Evolutionary conservation across 2,797 vertebrate genomes (phyloP).

Genomic region (Coranthus polyacanthus): DNA sequence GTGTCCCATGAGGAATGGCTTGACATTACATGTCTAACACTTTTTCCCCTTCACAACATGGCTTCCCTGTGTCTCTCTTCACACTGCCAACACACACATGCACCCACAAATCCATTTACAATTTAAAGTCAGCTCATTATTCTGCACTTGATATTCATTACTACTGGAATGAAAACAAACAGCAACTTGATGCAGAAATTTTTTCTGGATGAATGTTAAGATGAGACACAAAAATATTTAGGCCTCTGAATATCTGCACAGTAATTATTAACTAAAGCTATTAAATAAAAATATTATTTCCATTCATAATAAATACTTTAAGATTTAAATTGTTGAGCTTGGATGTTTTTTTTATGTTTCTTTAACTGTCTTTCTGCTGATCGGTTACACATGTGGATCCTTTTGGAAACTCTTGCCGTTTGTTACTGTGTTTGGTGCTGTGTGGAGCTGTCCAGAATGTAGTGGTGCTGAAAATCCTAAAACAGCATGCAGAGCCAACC

Average conservation of each 20-base stretch:
- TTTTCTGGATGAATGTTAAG: conserved; percentile 5
- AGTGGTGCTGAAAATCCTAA: conserved; percentile 69
- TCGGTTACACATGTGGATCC: neutral
- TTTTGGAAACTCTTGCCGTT: conserved; percentile 2
- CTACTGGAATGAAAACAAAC: conserved; percentile 36
- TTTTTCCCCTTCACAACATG: conserved; percentile 22
- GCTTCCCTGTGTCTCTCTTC: conserved; percentile 6
- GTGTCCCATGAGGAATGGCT: conserved; percentile 17
- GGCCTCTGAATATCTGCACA: conserved; percentile 5
- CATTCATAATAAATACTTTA: too few species aligned
- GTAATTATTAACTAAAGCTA: conserved; percentile 1
- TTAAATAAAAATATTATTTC: neutral
- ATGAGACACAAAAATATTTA: neutral
- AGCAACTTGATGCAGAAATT: neutral
- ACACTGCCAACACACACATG: conserved; percentile 13
- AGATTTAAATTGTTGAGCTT: too few species aligned
- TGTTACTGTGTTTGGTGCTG: conserved; percentile 7
- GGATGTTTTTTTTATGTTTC: neutral
- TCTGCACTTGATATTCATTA: conserved; percentile 25
- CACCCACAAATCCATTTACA: conserved; percentile 21
- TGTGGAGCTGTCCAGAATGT: conserved; percentile 60
- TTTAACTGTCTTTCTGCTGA: conserved; percentile 4
- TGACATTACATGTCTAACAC: conserved; percentile 28
- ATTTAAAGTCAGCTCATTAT: conserved; percentile 38
- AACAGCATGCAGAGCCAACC: conserved; percentile 42